Conservation (phyloP, 2,113 vertebrate genomes). For the Engystomops pustulosus region DNA sequence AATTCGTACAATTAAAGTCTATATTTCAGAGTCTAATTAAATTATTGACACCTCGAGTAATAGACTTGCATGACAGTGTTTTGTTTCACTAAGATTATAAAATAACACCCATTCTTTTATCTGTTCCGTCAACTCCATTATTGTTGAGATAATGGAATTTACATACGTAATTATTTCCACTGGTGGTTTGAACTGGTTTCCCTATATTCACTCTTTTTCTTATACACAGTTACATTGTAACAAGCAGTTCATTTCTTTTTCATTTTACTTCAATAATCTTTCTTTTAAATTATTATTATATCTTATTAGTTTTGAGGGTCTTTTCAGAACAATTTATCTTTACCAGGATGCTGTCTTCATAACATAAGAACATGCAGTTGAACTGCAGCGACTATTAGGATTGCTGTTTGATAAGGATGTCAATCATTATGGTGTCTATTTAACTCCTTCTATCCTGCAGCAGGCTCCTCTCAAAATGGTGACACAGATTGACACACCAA, state of each 20-base stretch:
- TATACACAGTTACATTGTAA: constrained; percentile 17
- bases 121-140: constrained; percentile 50
- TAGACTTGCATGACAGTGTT: constrained; percentile 49
- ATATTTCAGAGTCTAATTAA: constrained; percentile 55
- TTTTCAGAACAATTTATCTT: constrained; percentile 5
- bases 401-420: neutral
- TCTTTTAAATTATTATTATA: constrained; percentile 16
- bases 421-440: constrained; percentile 2
- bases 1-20: constrained; percentile 52
- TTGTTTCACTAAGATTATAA: constrained; percentile 51
- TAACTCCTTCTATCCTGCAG: no score
- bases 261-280: neutral
- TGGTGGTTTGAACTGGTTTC: constrained; percentile 46
- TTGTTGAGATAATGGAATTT: constrained; percentile 54
- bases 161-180: constrained; percentile 48
- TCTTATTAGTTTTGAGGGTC: neutral
- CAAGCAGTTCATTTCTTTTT: constrained; percentile 17
- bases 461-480: no score
- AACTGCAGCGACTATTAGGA: neutral
- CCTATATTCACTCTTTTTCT: neutral
- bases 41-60: constrained; percentile 50
- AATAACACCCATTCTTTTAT: constrained; percentile 55
- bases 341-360: neutral
- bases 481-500: no score
- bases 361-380: neutral